phyloP scores from a whole-genome alignment of 1,140 invertebrate genomes.

The Trachelipus rathkii region DNA sequence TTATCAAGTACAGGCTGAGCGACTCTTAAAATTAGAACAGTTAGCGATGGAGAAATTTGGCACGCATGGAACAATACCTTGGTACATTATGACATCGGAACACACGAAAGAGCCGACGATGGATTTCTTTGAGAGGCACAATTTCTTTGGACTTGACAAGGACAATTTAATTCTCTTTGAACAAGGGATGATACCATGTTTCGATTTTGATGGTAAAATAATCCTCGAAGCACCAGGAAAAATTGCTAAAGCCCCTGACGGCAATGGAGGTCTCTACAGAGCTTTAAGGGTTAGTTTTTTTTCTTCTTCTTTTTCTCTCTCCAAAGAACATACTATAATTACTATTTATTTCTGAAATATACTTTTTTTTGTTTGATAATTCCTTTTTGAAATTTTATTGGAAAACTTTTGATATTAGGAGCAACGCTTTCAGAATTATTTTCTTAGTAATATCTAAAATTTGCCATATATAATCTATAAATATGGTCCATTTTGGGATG shows the following conservation, averaged over 20 bases:
- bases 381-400: too few species aligned
- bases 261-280: constrained; percentile 95
- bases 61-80: constrained; percentile 66
- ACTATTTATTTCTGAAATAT: constrained; percentile 9
- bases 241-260: constrained; percentile 87
- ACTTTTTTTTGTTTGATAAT: too few species aligned
- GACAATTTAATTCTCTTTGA: constrained; percentile 84
- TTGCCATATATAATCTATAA: too few species aligned
- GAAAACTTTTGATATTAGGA: too few species aligned
- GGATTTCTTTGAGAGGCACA: constrained; percentile 73
- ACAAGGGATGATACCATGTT: constrained; percentile 89
- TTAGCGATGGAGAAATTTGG: constrained; percentile 64
- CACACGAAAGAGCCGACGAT: constrained; percentile 80
- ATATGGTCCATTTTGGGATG: too few species aligned
- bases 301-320: too few species aligned
- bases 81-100: constrained; percentile 98
- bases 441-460: too few species aligned
- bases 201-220: constrained; percentile 90
- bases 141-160: constrained; percentile 81
- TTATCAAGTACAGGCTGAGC: constrained; percentile 85
- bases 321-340: too few species aligned
- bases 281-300: constrained; percentile 59
- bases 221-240: constrained; percentile 71
- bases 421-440: too few species aligned
- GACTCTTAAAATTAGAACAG: constrained; percentile 72